phyloP scores from a whole-genome alignment of 2,888 invertebrate genomes.

The Cheilosia grossa region DNA sequence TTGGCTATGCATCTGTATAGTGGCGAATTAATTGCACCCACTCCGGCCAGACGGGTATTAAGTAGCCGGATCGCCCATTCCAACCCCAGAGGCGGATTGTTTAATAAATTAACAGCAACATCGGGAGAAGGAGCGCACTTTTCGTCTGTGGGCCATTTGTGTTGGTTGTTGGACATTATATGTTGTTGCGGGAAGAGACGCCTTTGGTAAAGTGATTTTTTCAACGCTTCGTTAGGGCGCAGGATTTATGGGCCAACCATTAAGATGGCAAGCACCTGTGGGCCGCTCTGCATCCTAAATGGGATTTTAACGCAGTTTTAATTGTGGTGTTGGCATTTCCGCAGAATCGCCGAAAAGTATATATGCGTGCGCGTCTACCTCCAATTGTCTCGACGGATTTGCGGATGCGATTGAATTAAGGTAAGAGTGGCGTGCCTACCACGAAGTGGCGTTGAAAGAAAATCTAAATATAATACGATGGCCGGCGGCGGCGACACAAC shows the following conservation, averaged over 20 bases:
- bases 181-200: conserved; percentile 39
- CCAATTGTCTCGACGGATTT: conserved; percentile 29
- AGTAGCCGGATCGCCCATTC: conserved; percentile 68
- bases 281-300: conserved; percentile 62
- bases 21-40: conserved; percentile 64
- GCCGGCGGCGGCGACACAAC: conserved; percentile 11
- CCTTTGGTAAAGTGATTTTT: conserved; percentile 75
- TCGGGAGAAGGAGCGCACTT: not conserved
- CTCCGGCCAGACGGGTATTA: conserved; percentile 58
- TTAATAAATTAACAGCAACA: conserved; percentile 70
- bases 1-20: conserved; percentile 19
- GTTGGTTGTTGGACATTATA: conserved; percentile 22
- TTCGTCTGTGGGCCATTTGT: not conserved
- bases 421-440: conserved; percentile 65
- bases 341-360: conserved; percentile 53
- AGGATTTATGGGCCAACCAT: conserved; percentile 69
- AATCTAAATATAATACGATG: conserved; percentile 70
- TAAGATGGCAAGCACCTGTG: conserved; percentile 65
- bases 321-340: conserved; percentile 67
- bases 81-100: conserved; percentile 68
- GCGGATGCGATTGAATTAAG: conserved; percentile 58
- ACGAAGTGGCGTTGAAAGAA: conserved; percentile 71
- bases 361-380: conserved; percentile 1
- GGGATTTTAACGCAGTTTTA: conserved; percentile 72
- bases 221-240: conserved; percentile 73